Evolutionary conservation across 1,140 invertebrate genomes (phyloP).

Genomic region (Trachymyrmex cornetzi): DNA sequence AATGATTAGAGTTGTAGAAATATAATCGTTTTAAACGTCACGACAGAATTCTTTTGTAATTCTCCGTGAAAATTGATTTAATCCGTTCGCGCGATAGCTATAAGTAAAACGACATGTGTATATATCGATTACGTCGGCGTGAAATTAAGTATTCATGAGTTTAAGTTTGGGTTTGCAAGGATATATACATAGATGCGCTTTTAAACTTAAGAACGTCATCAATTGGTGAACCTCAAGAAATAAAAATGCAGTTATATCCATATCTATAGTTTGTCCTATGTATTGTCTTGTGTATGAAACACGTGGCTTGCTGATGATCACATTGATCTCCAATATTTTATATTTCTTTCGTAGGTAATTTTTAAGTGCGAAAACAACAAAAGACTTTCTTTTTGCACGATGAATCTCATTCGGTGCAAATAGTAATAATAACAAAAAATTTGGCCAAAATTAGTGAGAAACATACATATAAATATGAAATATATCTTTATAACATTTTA

Average conservation of each 20-base stretch:
- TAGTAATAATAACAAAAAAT: not conserved
- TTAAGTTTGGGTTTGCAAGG: constrained; percentile 31
- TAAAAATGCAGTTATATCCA: constrained; percentile 19
- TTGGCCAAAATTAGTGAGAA: no score
- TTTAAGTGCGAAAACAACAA: not conserved
- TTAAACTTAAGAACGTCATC: constrained; percentile 19
- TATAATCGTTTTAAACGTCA: not conserved
- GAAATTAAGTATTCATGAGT: constrained; percentile 43
- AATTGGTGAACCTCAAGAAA: not conserved
- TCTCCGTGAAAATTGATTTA: constrained; percentile 1
- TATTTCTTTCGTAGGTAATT: not conserved
- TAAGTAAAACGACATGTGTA: not conserved
- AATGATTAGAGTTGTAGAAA: not conserved
- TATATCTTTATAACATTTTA: no score
- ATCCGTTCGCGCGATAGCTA: not conserved
- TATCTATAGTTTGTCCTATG: not conserved
- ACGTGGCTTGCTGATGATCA: not conserved
- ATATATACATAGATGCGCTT: not conserved
- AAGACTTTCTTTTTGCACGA: not conserved
- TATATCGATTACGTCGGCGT: constrained; percentile 32
- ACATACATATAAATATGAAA: no score
- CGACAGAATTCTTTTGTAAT: not conserved
- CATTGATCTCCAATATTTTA: constrained; percentile 3
- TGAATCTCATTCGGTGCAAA: not conserved
- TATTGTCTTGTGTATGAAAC: not conserved